A percentile compares a stretch with the other conserved stretches of the same genome.
These are phyloP conservation scores for Drosophila tripunctata DNA, from an alignment of 2,888 invertebrate species.

Conservation along the genomic window DNA sequence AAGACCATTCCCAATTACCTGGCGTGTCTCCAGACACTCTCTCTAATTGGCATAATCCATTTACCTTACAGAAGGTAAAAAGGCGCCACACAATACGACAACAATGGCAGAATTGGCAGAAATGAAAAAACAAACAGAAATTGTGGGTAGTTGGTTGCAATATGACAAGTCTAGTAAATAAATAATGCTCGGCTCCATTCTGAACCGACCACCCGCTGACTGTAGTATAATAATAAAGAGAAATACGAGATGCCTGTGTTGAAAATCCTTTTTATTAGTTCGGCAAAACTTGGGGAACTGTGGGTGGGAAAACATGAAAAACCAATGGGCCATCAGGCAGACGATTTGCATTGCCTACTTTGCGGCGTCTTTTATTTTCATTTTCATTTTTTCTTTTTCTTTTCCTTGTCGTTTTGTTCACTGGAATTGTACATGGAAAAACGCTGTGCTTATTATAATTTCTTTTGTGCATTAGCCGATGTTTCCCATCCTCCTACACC, in stretches of 20 bases:
- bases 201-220: constrained; percentile 47
- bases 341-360: constrained; percentile 75
- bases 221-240: constrained; percentile 65
- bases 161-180: constrained; percentile 72
- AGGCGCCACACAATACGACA: constrained; percentile 59
- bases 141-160: constrained; percentile 56
- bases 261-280: constrained; percentile 78
- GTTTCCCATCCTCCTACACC: constrained; percentile 27
- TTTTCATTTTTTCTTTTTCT: constrained; percentile 7
- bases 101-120: constrained; percentile 23
- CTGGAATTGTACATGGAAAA: constrained; percentile 56
- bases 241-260: constrained; percentile 68
- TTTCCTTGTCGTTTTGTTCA: constrained; percentile 18
- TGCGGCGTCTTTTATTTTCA: constrained; percentile 62
- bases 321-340: constrained; percentile 42
- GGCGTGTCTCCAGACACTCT: constrained; percentile 19
- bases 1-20: constrained; percentile 1
- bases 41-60: constrained; percentile 84
- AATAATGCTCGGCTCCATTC: constrained; percentile 39
- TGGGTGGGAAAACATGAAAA: constrained; percentile 37
- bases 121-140: constrained; percentile 45
- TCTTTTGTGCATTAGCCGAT: constrained; percentile 65
- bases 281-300: constrained; percentile 54
- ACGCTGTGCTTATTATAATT: constrained; percentile 72
- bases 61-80: constrained; percentile 82